A percentile compares a stretch with the other conserved stretches of the same genome.
Evolutionary conservation across 2,797 vertebrate genomes (phyloP).

Genomic region (Siniperca undulata): DNA sequence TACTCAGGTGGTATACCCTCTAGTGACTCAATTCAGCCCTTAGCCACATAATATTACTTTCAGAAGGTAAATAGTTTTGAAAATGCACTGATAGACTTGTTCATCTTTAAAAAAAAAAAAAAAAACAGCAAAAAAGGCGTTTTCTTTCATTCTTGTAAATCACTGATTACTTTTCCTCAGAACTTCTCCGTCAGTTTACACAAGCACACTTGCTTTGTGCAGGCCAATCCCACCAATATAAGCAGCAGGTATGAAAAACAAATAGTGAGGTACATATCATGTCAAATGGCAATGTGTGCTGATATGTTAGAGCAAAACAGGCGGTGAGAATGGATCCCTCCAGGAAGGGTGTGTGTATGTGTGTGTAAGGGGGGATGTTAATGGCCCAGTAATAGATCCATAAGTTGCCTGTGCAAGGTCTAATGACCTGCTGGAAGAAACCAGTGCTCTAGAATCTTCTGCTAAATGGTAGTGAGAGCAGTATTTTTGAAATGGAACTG

Average conservation of each 20-base stretch:
- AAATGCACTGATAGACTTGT: not conserved
- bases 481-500: not conserved
- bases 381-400: conserved; percentile 30
- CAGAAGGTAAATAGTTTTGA: not conserved
- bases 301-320: conserved; percentile 11
- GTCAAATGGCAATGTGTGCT: not conserved
- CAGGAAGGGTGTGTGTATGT: not conserved
- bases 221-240: not conserved
- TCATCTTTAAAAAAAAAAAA: not conserved
- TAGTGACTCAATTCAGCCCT: not conserved
- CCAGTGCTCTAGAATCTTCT: conserved; percentile 10
- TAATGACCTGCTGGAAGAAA: conserved; percentile 30
- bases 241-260: not conserved
- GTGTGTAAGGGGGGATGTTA: not conserved
- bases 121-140: too few species aligned
- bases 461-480: conserved; percentile 7
- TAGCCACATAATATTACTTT: not conserved
- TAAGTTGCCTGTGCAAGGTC: conserved; percentile 34
- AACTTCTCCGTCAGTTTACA: not conserved
- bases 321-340: conserved; percentile 13
- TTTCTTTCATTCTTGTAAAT: not conserved
- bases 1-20: not conserved
- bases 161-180: not conserved
- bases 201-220: not conserved
- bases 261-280: not conserved